Percentiles rank a stretch among this genome's conserved stretches.
Conservation (phyloP, 2,888 invertebrate species). For the Trissolcus brochymenae region DNA sequence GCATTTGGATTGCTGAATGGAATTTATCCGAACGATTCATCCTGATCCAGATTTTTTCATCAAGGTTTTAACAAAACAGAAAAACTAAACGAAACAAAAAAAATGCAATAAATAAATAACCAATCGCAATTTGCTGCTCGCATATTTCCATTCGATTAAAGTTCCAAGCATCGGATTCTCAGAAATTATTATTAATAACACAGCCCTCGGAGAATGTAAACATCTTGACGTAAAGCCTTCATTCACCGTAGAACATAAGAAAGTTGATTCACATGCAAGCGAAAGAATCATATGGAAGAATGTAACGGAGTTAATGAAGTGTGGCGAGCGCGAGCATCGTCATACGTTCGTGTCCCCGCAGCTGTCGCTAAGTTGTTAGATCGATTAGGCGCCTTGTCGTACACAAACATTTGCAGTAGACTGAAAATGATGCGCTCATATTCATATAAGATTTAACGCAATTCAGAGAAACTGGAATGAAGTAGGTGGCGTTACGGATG, state of each 20-base stretch:
- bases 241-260: constrained; percentile 26
- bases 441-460: constrained; percentile 27
- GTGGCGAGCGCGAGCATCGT: constrained; percentile 39
- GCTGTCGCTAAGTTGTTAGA: constrained; percentile 34
- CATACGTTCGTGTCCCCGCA: constrained; percentile 34
- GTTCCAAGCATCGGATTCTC: constrained; percentile 38
- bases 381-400: constrained; percentile 33
- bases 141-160: constrained; percentile 46
- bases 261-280: constrained; percentile 49
- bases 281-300: constrained; percentile 51
- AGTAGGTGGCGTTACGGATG: no score
- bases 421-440: constrained; percentile 34
- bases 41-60: constrained; percentile 4
- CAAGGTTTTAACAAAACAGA: not conserved
- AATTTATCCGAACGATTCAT: no score
- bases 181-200: constrained; percentile 42
- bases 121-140: constrained; percentile 26
- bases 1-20: no score
- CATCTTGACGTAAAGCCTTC: constrained; percentile 44
- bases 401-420: constrained; percentile 44
- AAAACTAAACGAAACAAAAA: not conserved
- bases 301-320: constrained; percentile 49
- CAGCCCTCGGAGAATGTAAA: constrained; percentile 44
- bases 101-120: not conserved
- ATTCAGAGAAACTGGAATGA: not conserved